Conservation (phyloP, 2,797 vertebrate genomes). For the Eleutherodactylus coqui region DNA sequence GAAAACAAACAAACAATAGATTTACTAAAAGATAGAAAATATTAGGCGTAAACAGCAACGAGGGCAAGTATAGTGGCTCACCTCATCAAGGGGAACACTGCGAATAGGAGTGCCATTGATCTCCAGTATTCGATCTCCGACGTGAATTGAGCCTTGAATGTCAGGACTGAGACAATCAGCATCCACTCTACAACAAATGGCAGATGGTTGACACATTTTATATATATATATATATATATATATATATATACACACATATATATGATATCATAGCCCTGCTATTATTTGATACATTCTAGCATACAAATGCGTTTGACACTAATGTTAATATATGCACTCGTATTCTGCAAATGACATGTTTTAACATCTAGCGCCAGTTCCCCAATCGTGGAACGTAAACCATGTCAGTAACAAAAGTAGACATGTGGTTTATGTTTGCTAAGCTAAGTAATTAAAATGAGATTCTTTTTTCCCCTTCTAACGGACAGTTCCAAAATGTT, state of each 20-base stretch:
- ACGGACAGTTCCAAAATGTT: background rate
- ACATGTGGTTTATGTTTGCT: slow-evolving; percentile 7
- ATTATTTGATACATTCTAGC: background rate
- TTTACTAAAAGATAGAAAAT: background rate
- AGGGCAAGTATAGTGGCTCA: slow-evolving; percentile 62
- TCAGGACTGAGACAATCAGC: slow-evolving; percentile 92
- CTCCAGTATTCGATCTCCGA: slow-evolving; percentile 94
- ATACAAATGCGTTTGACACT: background rate
- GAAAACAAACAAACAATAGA: background rate
- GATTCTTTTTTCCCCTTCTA: background rate
- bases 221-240: background rate
- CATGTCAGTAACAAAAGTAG: background rate
- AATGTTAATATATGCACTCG: background rate
- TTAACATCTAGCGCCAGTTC: background rate
- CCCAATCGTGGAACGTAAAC: background rate
- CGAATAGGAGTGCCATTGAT: slow-evolving; percentile 96
- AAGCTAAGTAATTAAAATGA: background rate
- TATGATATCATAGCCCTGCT: background rate
- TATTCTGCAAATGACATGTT: background rate
- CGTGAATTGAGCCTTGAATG: slow-evolving; percentile 94
- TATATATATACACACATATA: background rate
- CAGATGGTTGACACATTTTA: background rate
- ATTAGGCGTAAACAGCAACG: background rate
- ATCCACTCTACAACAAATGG: slow-evolving; percentile 82
- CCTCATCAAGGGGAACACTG: slow-evolving; percentile 94